phyloP scores from a whole-genome alignment of 1,140 invertebrate genomes.

The Tribolium madens region DNA sequence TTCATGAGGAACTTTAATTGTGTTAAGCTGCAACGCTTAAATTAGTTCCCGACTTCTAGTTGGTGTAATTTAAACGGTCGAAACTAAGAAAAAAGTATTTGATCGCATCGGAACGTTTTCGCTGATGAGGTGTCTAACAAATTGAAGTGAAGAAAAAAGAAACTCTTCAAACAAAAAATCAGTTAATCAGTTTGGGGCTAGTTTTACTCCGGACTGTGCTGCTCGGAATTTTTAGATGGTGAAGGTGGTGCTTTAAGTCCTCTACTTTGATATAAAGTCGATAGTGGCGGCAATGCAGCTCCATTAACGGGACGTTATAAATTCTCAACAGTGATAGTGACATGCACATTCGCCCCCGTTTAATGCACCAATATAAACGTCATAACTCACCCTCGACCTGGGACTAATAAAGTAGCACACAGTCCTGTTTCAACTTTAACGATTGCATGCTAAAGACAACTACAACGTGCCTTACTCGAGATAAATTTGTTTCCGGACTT shows the following conservation, averaged over 20 bases:
- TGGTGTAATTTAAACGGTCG: slow-evolving; percentile 14
- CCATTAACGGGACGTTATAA: slow-evolving; percentile 34
- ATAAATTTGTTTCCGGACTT: slow-evolving; percentile 36
- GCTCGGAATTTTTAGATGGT: slow-evolving; percentile 7
- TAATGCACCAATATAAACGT: slow-evolving; percentile 32
- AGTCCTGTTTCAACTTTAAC: slow-evolving; percentile 18
- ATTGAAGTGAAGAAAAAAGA: slow-evolving; percentile 36
- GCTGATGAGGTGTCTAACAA: slow-evolving; percentile 44
- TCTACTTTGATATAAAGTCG: slow-evolving; percentile 13
- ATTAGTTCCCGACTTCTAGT: slow-evolving; percentile 19
- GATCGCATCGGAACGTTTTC: slow-evolving; percentile 31
- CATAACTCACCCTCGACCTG: slow-evolving; percentile 23
- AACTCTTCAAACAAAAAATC: slow-evolving; percentile 42
- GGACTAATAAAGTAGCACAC: slow-evolving; percentile 23
- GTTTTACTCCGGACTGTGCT: not conserved
- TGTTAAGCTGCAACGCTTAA: slow-evolving; percentile 5
- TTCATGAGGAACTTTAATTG: not conserved
- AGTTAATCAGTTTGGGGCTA: slow-evolving; percentile 40
- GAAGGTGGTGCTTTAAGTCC: not conserved
- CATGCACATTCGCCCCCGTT: slow-evolving; percentile 20
- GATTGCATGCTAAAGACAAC: slow-evolving; percentile 16
- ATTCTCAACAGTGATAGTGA: slow-evolving; percentile 21
- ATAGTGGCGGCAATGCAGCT: slow-evolving; percentile 1
- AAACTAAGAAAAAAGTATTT: slow-evolving; percentile 11
- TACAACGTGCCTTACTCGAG: slow-evolving; percentile 5